These are phyloP conservation scores for Sphaerodactylus townsendi DNA, from an alignment of 2,113 vertebrate genomes.

Conservation along the genomic window DNA sequence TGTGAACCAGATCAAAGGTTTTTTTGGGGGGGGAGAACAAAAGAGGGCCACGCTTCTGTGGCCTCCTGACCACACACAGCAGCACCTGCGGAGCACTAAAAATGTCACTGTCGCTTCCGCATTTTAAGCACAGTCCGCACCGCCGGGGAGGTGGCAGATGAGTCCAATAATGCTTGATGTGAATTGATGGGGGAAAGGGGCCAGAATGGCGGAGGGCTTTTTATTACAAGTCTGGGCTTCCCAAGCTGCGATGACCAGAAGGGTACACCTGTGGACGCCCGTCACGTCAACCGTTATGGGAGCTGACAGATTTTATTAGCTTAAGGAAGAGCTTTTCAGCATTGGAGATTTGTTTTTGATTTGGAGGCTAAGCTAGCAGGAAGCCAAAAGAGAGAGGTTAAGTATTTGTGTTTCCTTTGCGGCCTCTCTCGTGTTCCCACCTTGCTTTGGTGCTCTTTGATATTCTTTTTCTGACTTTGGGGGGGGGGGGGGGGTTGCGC, in stretches of 20 bases:
- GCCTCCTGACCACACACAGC: constrained; percentile 74
- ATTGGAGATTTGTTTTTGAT: constrained; percentile 67
- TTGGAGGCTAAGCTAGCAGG: constrained; percentile 61
- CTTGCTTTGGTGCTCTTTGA: constrained; percentile 36
- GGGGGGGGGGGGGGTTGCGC: no score
- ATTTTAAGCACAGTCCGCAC: constrained; percentile 73
- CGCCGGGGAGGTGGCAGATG: constrained; percentile 74
- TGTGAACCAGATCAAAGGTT: constrained; percentile 86
- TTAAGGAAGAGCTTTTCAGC: constrained; percentile 77
- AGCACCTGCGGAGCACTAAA: constrained; percentile 86
- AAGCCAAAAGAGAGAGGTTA: constrained; percentile 58
- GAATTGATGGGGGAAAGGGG: constrained; percentile 76
- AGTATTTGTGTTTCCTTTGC: constrained; percentile 49
- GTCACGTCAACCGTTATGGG: constrained; percentile 72
- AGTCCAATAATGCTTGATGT: constrained; percentile 76
- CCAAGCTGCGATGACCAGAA: constrained; percentile 61
- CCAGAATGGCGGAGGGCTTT: constrained; percentile 67
- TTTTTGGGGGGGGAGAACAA: constrained; percentile 75
- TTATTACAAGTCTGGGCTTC: constrained; percentile 75
- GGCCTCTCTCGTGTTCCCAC: constrained; percentile 32
- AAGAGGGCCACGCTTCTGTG: constrained; percentile 77
- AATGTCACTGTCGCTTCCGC: constrained; percentile 78
- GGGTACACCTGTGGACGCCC: constrained; percentile 78
- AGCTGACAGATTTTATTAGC: constrained; percentile 83
- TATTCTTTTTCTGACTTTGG: neutral